Conservation (phyloP, 1,140 invertebrate species). For the Glossosoma conforme region DNA sequence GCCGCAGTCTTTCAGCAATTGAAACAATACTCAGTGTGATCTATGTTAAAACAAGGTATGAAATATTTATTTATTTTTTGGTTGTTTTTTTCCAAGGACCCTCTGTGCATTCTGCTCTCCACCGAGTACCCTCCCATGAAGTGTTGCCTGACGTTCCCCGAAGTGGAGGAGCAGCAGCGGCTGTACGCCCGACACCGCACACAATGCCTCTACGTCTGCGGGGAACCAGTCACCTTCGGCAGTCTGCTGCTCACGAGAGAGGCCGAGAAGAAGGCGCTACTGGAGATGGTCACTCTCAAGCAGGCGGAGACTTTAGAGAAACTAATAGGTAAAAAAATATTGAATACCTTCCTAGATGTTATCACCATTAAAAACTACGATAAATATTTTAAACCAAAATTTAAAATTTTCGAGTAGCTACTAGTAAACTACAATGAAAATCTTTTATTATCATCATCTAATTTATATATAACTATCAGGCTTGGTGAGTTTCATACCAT, state of each 20-base stretch:
- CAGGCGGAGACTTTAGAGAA: constrained; percentile 50
- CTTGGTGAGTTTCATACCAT: too few relatives aligned
- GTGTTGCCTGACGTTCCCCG: constrained; percentile 51
- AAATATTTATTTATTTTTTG: too few relatives aligned
- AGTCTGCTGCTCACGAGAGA: constrained; percentile 43
- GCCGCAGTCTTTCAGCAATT: too few relatives aligned
- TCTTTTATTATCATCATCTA: too few relatives aligned
- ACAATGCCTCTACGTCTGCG: constrained; percentile 45
- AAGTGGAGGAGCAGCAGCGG: constrained; percentile 49
- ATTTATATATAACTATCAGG: too few relatives aligned
- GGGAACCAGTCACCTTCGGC: constrained; percentile 42
- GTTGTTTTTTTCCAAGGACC: constrained; percentile 47
- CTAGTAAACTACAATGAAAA: too few relatives aligned
- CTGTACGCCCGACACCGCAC: constrained; percentile 49
- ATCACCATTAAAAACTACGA: too few relatives aligned
- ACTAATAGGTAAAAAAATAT: constrained; percentile 39
- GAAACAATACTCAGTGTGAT: too few relatives aligned
- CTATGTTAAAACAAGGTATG: too few relatives aligned
- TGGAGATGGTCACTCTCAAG: constrained; percentile 45
- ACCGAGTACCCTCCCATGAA: constrained; percentile 50
- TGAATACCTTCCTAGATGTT: constrained; percentile 2
- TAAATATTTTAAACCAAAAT: too few relatives aligned
- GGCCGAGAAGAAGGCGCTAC: constrained; percentile 45
- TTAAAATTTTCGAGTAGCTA: too few relatives aligned
- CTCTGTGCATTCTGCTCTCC: constrained; percentile 50